Evolutionary conservation across 2,888 invertebrate species (phyloP).

Genomic region (Zonitis immaculata): DNA sequence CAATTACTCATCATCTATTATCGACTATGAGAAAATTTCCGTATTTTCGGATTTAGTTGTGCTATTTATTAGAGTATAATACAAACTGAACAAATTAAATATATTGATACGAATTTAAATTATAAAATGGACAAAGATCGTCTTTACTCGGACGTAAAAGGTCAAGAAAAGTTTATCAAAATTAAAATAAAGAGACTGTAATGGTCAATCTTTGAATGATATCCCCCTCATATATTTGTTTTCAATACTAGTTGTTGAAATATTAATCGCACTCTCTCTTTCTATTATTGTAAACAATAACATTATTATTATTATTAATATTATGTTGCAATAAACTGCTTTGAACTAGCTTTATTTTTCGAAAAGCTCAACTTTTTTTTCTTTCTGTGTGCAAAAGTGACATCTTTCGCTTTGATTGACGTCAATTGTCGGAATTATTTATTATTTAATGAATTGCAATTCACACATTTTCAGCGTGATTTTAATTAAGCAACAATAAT

Average conservation of each 20-base stretch:
- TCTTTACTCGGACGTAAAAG: constrained; percentile 29
- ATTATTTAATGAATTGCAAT: constrained; percentile 8
- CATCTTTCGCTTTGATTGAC: constrained; percentile 13
- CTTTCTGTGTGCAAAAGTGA: background rate
- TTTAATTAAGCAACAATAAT: constrained; percentile 6
- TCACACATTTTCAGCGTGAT: constrained; percentile 13
- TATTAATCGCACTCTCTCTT: background rate
- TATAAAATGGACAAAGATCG: constrained; percentile 39
- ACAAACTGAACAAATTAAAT: constrained; percentile 23
- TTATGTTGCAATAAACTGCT: constrained; percentile 20
- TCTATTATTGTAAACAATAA: constrained; percentile 4
- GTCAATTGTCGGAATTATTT: constrained; percentile 5
- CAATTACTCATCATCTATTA: background rate
- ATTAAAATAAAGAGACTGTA: constrained; percentile 4
- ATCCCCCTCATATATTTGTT: background rate
- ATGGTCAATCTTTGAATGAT: constrained; percentile 26
- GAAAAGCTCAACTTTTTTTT: background rate
- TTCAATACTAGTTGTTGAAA: no score
- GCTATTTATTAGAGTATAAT: no score
- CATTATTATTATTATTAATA: constrained; percentile 1
- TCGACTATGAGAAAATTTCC: no score
- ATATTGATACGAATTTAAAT: constrained; percentile 30
- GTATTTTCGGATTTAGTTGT: no score
- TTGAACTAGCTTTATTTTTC: constrained; percentile 10
- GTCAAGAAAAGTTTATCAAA: constrained; percentile 34